Conservation (phyloP, 2,797 vertebrate genomes). For the Varecia variegata region DNA sequence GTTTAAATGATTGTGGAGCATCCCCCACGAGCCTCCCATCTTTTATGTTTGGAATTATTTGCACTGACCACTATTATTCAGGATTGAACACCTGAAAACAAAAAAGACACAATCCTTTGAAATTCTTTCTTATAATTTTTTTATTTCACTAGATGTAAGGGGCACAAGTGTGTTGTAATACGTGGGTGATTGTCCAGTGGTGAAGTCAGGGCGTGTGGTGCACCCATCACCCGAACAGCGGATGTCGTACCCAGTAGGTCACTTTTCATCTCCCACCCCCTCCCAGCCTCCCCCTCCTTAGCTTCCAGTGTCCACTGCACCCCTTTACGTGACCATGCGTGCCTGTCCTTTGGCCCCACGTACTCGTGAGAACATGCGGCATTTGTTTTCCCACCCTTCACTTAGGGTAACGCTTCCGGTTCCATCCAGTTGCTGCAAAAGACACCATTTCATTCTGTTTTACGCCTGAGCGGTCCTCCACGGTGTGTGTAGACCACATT, state of each 20-base stretch:
- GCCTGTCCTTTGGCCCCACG: accelerated
- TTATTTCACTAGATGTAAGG: background rate
- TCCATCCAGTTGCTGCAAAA: background rate
- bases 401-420: accelerated
- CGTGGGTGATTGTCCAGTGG: background rate
- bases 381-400: background rate
- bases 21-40: background rate
- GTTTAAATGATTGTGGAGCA: no score
- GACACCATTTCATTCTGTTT: background rate
- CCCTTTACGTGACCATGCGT: accelerated
- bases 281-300: no score
- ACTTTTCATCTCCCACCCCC: background rate
- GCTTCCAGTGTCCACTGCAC: no score
- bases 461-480: background rate
- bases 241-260: accelerated
- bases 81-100: background rate
- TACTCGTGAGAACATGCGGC: accelerated
- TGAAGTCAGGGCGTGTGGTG: background rate
- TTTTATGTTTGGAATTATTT: no score
- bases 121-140: background rate
- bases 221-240: background rate
- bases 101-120: background rate
- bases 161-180: background rate
- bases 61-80: no score
- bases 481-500: background rate